Conservation (phyloP, 2,888 invertebrate genomes). For the Macrosoma leucophasiata region DNA sequence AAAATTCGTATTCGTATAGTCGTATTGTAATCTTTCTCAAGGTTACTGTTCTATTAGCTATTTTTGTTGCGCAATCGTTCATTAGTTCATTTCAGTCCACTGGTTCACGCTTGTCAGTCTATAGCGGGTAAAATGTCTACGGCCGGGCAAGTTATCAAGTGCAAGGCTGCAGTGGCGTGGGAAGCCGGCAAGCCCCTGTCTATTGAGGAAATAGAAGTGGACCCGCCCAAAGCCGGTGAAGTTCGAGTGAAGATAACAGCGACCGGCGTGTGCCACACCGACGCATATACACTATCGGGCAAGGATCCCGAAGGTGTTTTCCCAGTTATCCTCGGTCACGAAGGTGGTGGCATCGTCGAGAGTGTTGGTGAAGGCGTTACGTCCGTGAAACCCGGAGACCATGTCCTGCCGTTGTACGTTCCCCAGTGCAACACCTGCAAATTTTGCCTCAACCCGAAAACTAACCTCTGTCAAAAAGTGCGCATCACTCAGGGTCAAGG, state of each 20-base stretch:
- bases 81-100: neutral
- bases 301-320: slow-evolving; percentile 94
- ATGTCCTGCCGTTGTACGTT: slow-evolving; percentile 97
- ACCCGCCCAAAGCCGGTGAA: slow-evolving; percentile 95
- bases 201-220: slow-evolving; percentile 95
- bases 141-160: slow-evolving; percentile 84
- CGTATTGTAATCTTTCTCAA: no score
- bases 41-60: no score
- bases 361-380: slow-evolving; percentile 96
- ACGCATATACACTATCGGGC: slow-evolving; percentile 92
- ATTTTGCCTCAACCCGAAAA: slow-evolving; percentile 96
- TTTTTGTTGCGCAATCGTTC: no score
- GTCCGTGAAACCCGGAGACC: slow-evolving; percentile 91
- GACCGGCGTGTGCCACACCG: slow-evolving; percentile 94
- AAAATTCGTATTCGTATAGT: no score
- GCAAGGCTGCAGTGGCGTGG: slow-evolving; percentile 98
- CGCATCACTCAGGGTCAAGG: slow-evolving; percentile 90
- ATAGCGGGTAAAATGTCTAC: slow-evolving; percentile 49
- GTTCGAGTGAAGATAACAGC: slow-evolving; percentile 87
- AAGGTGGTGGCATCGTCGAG: slow-evolving; percentile 97
- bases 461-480: slow-evolving; percentile 97
- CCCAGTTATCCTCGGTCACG: slow-evolving; percentile 96
- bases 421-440: slow-evolving; percentile 98
- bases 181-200: slow-evolving; percentile 90
- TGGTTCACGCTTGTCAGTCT: neutral